Base-by-base conservation (phyloP, 2,797 vertebrate species). In the Coilia nasus region DNA sequence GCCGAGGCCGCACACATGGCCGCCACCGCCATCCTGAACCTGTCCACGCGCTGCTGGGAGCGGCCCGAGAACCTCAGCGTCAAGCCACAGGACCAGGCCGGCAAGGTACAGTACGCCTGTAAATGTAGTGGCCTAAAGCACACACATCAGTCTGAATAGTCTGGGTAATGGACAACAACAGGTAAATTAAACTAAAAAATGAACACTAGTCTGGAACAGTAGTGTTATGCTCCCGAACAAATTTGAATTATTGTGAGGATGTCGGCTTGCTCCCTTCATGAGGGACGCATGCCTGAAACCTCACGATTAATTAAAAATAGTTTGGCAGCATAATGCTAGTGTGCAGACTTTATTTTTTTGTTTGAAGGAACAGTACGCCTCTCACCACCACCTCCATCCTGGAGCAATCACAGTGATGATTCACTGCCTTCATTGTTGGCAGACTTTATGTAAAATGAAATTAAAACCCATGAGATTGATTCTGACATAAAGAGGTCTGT, bases 11-110 rank as follows among this genome's bases (percentile, higher is more conserved):
- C 98, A 0, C 98, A 99, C 92, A 99, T 99, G 98, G 98, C 98
- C 0, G 98, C 98, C 85, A 99, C 98, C 0, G 98, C 98, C 94
- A 99, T 99, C 92, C 95, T 99, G 91, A 99, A 99, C 93, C 96
- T 99, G 90, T 99, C 98, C 90, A 99, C 98, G 0, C 97, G 98
- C 91, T 99, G 98, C 94, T 99, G 98, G 98, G 98, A 99, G 89
- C 97, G 97, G 93, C 98, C 97, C 0, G 98, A 99, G 93, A 99
- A 97, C 87, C 97, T 98, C 90, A 97, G 96, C 92, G 95, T 95
- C 62, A 98, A 97, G 92, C 94, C 96, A 12, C 96, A 96, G 86
- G 96, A 97, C 25, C 88, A 91, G 80, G 89, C 94, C 83, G 59
- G 87, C 89, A 95, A 95, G 97, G 98, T 99, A 82, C 82, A 35